Base-by-base conservation (phyloP, 2,797 vertebrate genomes). In the Poeciliopsis paucimaculata region DNA sequence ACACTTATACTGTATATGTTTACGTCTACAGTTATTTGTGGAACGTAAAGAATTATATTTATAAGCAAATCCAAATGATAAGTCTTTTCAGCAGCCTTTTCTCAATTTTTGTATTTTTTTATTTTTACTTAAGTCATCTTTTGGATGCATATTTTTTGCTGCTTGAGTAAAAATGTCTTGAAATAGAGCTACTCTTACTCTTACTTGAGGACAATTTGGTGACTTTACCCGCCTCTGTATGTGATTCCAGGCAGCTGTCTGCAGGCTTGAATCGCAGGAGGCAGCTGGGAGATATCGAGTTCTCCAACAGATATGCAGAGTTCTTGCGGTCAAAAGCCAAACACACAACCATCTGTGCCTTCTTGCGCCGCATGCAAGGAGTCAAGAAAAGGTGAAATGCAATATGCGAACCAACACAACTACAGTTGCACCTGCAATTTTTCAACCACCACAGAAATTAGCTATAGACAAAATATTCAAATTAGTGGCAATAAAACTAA, bases 221-320 rank as follows among this genome's bases (percentile, higher is more conserved):
- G 11, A 41, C 26, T 23, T 39, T 26, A 13, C 41, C 12, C 36
- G 11, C 4, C 31, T 28, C 0, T 10, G 55, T 4, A 23, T 72
- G 34, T 71, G 73, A 46, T 18, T 11, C 43, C 89, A 95, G 95
- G 80, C 83, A 86, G 60, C 76, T 91, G 77, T 90, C 91, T 45
- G 64, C 84, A 9, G 90, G 93, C 73, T 72, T 89, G 74, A 87
- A 92, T 43, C 87, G 92, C 75, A 83, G 92, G 85, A 94, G 95
- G 71, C 95, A 96, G 91, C 84, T 96, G 70, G 95, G 95, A 43
- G 96, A 96, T 89, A 94, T 96, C 0, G 96, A 96, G 92, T 96
- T 96, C 90, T 95, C 96, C 84, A 96, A 95, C 91, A 93, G 93
- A 88, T 96, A 96, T 10, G 87, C 95, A 0, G 96, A 96, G 86